phyloP scores from a whole-genome alignment of 2,888 invertebrate genomes.

The Clitarchus hookeri region DNA sequence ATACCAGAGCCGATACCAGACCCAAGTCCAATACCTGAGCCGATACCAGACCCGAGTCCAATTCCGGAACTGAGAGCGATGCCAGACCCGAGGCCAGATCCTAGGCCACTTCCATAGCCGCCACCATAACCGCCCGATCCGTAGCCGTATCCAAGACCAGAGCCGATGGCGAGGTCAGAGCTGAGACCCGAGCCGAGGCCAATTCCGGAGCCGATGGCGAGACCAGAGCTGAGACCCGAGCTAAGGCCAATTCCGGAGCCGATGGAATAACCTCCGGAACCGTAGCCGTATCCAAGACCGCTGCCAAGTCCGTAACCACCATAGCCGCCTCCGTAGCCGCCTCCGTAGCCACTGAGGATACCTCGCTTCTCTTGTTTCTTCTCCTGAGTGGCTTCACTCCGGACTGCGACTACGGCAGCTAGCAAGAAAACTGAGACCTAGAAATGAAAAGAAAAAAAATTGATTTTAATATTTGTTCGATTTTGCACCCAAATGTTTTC shows the following conservation, averaged over 20 bases:
- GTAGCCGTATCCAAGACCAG: no score
- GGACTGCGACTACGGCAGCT: constrained; percentile 21
- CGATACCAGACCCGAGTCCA: neutral
- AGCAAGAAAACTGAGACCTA: neutral
- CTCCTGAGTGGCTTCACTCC: constrained; percentile 36
- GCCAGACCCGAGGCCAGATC: no score
- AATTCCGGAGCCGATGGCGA: neutral
- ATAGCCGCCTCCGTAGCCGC: neutral
- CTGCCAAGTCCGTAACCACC: neutral
- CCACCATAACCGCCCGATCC: no score
- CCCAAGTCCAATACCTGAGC: neutral
- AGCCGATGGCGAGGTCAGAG: neutral
- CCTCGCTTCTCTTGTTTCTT: constrained; percentile 17
- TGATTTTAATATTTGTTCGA: no score
- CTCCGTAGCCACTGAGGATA: neutral
- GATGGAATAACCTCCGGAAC: neutral
- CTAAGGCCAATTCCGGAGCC: neutral
- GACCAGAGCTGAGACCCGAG: neutral
- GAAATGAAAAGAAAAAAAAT: neutral
- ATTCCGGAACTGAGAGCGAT: no score
- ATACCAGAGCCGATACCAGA: neutral
- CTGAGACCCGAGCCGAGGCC: neutral
- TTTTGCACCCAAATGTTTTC: no score
- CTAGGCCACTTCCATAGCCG: no score
- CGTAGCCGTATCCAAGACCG: neutral